phyloP scores from a whole-genome alignment of 2,888 invertebrate species.

The Drosophila leonis region DNA sequence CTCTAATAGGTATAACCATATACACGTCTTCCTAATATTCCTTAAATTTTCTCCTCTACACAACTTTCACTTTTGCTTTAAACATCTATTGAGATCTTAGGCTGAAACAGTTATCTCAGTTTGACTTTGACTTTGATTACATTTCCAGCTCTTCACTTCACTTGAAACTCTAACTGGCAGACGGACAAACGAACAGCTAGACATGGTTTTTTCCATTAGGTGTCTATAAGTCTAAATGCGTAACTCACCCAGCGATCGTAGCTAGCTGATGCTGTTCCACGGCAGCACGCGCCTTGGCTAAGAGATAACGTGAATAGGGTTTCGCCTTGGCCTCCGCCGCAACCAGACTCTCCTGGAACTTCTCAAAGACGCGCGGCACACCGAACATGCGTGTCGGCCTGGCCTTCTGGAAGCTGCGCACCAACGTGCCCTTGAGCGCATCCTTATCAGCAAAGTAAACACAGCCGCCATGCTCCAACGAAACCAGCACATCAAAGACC shows the following conservation, averaged over 20 bases:
- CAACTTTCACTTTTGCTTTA: too few relatives aligned
- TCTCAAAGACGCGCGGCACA: constrained; percentile 97
- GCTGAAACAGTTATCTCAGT: too few relatives aligned
- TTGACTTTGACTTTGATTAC: too few relatives aligned
- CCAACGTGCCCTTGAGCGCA: constrained; percentile 93
- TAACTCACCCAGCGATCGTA: constrained; percentile 87
- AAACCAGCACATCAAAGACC: constrained; percentile 89
- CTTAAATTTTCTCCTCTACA: too few relatives aligned
- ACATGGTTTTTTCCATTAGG: too few relatives aligned
- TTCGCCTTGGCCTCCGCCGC: constrained; percentile 90
- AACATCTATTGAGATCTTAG: too few relatives aligned
- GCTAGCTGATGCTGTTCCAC: constrained; percentile 88
- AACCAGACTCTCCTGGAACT: constrained; percentile 94
- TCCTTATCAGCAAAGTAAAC: constrained; percentile 95
- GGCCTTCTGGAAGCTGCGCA: constrained; percentile 90
- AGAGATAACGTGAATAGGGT: constrained; percentile 89
- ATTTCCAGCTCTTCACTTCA: too few relatives aligned
- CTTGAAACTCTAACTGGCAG: too few relatives aligned
- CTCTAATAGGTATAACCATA: too few relatives aligned
- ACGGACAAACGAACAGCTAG: too few relatives aligned
- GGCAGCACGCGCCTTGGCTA: constrained; percentile 88
- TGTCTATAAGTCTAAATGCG: neutral
- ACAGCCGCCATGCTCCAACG: constrained; percentile 72
- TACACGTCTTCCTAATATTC: too few relatives aligned
- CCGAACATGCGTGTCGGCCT: constrained; percentile 93